Evolutionary conservation across 2,888 invertebrate genomes (phyloP), one percentile per base, ranked within the genome.

Genomic region (Cephus spinipes): DNA sequence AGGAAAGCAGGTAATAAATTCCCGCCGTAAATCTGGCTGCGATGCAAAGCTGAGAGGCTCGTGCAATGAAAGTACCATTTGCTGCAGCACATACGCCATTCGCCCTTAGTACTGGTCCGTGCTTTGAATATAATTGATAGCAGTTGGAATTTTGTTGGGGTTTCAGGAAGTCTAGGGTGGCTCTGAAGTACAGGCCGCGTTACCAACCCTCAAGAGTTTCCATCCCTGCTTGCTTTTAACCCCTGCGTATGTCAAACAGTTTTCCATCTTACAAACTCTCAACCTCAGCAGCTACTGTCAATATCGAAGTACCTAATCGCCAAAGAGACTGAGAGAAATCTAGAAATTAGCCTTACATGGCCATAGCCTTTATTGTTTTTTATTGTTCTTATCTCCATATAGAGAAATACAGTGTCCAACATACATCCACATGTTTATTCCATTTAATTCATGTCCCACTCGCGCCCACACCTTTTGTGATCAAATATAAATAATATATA

Each of bases 11-110:
- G 74, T 32, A 55, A 55, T 55, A 55, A 55, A 55, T 55, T 55
- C 55, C 55, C 55, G 55, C 75, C 75, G 69, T 71, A 73, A 73
- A 71, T 71, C 77, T 81, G 40, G 80, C 73, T 79, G 81, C 81
- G 84, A 88, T 88, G 88, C 87, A 88, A 87, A 83, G 83, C 84
- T 82, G 79, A 81, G 82, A 82, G 82, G 86, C 89, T 87, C 87
- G 86, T 87, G 88, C 89, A 87, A 89, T 89, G 88, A 89, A 89
- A 89, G 87, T 89, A 84, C 87, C 89, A 88, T 89, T 89, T 89
- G 88, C 86, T 82, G 83, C 85, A 83, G 86, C 83, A 81, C 84
- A 85, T 85, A 83, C 85, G 73, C 75, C 77, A 74, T 73, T 73
- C 79, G 78, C 83, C 86, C 83, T 80, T 82, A 85, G 82, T 83